phyloP scores from a whole-genome alignment of 2,113 vertebrate genomes.

The Nymphicus hollandicus region DNA sequence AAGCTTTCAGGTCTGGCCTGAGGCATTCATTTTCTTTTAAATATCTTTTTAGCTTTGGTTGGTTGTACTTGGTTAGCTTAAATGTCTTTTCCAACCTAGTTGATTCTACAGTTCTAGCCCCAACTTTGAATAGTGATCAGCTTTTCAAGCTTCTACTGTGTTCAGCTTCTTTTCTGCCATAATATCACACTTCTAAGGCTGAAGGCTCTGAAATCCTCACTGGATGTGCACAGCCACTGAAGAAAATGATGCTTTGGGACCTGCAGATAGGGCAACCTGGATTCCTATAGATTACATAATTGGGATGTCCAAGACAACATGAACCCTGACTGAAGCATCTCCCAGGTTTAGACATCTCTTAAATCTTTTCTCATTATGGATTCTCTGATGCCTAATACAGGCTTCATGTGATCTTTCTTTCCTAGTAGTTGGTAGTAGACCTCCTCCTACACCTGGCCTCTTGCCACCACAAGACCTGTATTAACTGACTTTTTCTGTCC shows the following conservation, averaged over 20 bases:
- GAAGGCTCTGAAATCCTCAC: background rate
- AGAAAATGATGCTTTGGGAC: background rate
- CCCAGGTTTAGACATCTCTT: background rate
- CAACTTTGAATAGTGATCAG: rapidly evolving
- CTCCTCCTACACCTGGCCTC: background rate
- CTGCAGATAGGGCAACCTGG: background rate
- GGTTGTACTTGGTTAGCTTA: background rate
- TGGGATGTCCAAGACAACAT: background rate
- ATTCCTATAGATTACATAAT: background rate
- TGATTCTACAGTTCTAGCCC: background rate
- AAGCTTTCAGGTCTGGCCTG: background rate
- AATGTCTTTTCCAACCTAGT: background rate
- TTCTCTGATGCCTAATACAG: background rate
- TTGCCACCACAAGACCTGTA: background rate
- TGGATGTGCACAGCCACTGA: background rate
- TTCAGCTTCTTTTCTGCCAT: background rate
- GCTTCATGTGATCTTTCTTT: background rate
- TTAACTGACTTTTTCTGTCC: background rate
- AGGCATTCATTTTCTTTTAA: background rate
- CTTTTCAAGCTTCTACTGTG: background rate
- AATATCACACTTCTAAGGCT: background rate
- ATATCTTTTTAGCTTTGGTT: background rate
- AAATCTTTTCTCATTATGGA: background rate
- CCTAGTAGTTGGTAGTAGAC: background rate
- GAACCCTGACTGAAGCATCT: background rate